Conservation (phyloP, 2,797 vertebrate genomes). For the Clarias laeviceps region DNA sequence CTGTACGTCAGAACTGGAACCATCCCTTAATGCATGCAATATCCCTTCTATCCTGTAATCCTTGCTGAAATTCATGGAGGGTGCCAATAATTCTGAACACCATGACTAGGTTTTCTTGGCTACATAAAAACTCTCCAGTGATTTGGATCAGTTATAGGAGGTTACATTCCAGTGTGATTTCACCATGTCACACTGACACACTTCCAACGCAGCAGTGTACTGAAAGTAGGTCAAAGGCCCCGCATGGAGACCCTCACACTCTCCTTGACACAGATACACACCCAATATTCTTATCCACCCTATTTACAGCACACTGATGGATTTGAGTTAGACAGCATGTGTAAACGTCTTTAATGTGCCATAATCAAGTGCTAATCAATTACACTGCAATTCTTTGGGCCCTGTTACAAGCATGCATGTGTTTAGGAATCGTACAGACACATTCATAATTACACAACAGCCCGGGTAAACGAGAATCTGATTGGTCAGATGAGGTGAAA, state of each 20-base stretch:
- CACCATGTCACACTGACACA: conserved; percentile 35
- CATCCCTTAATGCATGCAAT: neutral
- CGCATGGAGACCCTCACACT: neutral
- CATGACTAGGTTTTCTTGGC: neutral
- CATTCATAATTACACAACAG: neutral
- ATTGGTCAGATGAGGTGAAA: neutral
- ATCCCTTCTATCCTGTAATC: neutral
- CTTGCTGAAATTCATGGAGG: neutral
- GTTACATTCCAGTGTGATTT: neutral
- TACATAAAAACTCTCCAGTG: neutral
- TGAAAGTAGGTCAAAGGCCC: conserved; percentile 37
- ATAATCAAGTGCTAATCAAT: neutral
- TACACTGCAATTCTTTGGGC: neutral
- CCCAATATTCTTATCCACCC: neutral
- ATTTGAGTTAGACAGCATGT: too few species aligned
- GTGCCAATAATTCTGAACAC: neutral
- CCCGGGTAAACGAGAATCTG: neutral
- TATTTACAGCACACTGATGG: neutral
- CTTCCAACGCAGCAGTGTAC: conserved; percentile 21
- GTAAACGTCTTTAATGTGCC: neutral
- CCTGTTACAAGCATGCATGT: neutral
- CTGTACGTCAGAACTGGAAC: neutral
- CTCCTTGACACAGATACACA: neutral
- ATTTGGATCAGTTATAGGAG: conserved; percentile 4
- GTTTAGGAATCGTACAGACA: neutral